A percentile compares a stretch with the other conserved stretches of the same genome.
These are phyloP conservation scores for Promerops cafer DNA, from an alignment of 2,113 vertebrate genomes.

Conservation along the genomic window DNA sequence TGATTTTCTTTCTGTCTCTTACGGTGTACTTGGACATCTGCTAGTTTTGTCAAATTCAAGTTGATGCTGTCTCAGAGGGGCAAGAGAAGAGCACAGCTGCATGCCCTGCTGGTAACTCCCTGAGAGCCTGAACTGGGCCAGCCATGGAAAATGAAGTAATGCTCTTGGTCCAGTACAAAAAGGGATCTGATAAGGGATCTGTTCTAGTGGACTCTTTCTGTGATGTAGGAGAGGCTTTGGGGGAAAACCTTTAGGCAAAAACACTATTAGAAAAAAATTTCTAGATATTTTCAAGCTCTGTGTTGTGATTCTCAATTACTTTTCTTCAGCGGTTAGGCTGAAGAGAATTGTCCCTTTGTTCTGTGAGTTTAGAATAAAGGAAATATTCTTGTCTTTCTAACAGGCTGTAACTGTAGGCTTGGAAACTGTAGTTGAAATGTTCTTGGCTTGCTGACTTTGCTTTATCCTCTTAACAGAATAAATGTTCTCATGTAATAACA, in stretches of 20 bases:
- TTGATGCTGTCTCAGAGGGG: neutral
- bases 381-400: neutral
- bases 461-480: constrained; percentile 42
- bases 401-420: neutral
- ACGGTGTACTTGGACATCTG: neutral
- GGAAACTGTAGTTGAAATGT: neutral
- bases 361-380: neutral
- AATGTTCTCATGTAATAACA: constrained; percentile 26
- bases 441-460: constrained; percentile 44
- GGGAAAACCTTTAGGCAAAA: neutral
- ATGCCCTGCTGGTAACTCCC: neutral
- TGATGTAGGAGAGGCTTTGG: neutral
- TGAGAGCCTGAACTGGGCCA: neutral
- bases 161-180: neutral
- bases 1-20: neutral
- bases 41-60: neutral
- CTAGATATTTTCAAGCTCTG: neutral
- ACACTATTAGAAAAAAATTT: neutral
- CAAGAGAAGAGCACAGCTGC: neutral
- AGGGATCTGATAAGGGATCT: neutral
- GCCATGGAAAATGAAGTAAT: neutral
- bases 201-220: neutral
- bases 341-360: neutral
- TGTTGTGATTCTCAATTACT: neutral
- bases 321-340: neutral